Conservation (phyloP, 2,888 invertebrate genomes). For the Aromia moschata region DNA sequence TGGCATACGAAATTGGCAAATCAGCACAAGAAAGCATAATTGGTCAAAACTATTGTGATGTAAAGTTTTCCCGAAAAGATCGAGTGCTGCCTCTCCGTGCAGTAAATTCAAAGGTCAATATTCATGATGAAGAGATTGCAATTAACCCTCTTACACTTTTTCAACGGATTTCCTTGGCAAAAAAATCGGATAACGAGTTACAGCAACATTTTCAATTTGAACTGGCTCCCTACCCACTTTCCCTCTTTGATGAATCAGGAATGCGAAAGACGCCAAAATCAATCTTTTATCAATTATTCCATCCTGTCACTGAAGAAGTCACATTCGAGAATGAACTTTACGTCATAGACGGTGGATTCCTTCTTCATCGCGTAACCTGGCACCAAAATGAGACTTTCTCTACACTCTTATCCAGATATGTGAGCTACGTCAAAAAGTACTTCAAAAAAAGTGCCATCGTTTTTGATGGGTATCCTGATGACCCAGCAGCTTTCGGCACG, state of each 20-base stretch:
- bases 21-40: conserved; percentile 45
- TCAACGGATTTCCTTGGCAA: background rate
- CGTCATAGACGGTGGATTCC: background rate
- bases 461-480: background rate
- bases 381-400: background rate
- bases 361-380: background rate
- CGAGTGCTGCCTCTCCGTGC: conserved; percentile 48
- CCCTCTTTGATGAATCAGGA: background rate
- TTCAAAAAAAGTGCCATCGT: background rate
- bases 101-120: conserved; percentile 46
- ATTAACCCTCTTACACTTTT: conserved; percentile 34
- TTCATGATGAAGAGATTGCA: conserved; percentile 42
- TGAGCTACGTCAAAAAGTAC: background rate
- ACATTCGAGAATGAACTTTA: background rate
- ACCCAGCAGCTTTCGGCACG: background rate
- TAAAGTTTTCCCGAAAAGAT: conserved; percentile 49
- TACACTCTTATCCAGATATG: background rate
- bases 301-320: no score
- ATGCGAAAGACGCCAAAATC: background rate
- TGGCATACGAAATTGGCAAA: conserved; percentile 47
- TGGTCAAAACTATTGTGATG: conserved; percentile 45
- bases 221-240: background rate
- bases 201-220: conserved; percentile 39
- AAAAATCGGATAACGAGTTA: background rate
- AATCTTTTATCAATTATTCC: background rate